Conservation (phyloP, 2,797 vertebrate species). For the Cryptoblepharus egeriae region DNA sequence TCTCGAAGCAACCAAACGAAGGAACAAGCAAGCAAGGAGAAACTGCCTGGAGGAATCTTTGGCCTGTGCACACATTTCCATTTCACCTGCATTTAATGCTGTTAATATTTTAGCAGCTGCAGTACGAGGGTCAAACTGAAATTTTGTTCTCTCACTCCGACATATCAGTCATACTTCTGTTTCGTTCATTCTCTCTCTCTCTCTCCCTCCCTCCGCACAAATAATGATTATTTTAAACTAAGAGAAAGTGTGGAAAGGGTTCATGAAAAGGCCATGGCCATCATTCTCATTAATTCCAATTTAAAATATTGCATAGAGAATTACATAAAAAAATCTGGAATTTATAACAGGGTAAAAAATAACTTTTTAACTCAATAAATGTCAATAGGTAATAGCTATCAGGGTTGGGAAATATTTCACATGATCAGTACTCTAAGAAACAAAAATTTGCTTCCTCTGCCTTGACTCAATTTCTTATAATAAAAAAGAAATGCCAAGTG, state of each 20-base stretch:
- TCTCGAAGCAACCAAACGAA: fast-evolving
- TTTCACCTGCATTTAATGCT: conserved; percentile 86
- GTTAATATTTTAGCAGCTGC: conserved; percentile 88
- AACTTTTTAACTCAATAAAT: background rate
- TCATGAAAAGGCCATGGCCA: conserved; percentile 69
- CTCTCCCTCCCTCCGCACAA: background rate
- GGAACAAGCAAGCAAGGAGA: conserved; percentile 21
- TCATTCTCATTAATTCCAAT: conserved; percentile 38
- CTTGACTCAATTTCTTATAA: background rate
- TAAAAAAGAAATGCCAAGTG: too few species aligned
- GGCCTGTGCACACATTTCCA: conserved; percentile 80
- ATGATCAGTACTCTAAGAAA: background rate
- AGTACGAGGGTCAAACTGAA: conserved; percentile 86
- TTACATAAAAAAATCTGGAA: background rate
- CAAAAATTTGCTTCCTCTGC: background rate
- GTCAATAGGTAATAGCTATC: background rate
- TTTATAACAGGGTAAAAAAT: background rate
- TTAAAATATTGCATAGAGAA: conserved; percentile 43
- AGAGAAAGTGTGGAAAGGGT: conserved; percentile 64
- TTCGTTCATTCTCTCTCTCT: background rate
- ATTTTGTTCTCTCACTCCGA: conserved; percentile 71
- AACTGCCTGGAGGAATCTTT: conserved; percentile 78
- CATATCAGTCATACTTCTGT: conserved; percentile 59
- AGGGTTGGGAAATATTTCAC: background rate
- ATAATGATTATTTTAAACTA: background rate